These are phyloP conservation scores for Psix sp. DNA, from an alignment of 1,140 invertebrate species.

Conservation along the genomic window DNA sequence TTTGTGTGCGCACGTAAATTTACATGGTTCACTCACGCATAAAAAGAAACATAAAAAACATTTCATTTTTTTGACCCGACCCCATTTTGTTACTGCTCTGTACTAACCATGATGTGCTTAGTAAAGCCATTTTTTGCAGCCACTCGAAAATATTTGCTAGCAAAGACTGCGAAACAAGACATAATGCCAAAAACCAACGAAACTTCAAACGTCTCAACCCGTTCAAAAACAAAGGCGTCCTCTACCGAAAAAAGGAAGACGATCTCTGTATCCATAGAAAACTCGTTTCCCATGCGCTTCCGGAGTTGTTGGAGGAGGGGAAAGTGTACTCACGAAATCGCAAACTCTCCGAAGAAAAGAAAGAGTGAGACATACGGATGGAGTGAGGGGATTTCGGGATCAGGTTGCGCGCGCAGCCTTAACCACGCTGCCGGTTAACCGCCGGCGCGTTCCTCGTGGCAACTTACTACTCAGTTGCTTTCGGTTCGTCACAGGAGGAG, in stretches of 20 bases:
- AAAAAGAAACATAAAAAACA: too few species aligned
- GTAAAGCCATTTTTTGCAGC: too few species aligned
- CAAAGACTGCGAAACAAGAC: too few species aligned
- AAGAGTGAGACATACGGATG: slow-evolving; percentile 33
- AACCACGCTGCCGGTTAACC: slow-evolving; percentile 64
- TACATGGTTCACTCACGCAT: too few species aligned
- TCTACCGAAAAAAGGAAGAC: slow-evolving; percentile 1
- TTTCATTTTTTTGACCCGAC: too few species aligned
- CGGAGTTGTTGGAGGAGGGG: slow-evolving; percentile 27
- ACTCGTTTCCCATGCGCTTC: slow-evolving; percentile 62
- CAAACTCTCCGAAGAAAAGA: slow-evolving; percentile 45
- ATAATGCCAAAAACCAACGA: not conserved
- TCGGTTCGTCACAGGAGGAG: slow-evolving; percentile 51
- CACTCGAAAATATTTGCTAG: too few species aligned
- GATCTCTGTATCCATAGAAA: slow-evolving; percentile 40
- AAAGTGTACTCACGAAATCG: slow-evolving; percentile 49
- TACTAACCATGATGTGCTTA: too few species aligned
- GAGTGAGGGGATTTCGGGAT: slow-evolving; percentile 47
- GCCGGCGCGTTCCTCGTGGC: slow-evolving; percentile 65
- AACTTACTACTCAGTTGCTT: slow-evolving; percentile 60
- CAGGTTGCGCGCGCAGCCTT: slow-evolving; percentile 65
- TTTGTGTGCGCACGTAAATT: too few species aligned
- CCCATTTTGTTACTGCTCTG: too few species aligned
- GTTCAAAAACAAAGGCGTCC: slow-evolving; percentile 7
- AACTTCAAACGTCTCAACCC: slow-evolving; percentile 7